Evolutionary conservation across 2,113 vertebrate genomes (phyloP), one percentile per base, ranked within the genome.

Genomic region (Piaya cayana): DNA sequence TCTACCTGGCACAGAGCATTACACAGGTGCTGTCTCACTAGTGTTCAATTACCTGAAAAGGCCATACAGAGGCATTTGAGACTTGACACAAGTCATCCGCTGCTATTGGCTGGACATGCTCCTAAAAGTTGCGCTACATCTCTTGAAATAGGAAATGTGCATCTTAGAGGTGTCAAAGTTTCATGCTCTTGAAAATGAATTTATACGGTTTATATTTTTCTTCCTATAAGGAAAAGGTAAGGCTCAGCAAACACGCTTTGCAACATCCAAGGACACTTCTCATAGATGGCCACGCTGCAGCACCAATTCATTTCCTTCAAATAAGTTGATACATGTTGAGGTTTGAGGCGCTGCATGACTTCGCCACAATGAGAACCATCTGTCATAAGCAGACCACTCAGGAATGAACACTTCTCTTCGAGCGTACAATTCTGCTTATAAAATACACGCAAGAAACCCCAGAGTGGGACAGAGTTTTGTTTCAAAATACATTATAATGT

Each of bases 331-430:
- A 56, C 60, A 53, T 81, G 65, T 75, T 93, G 95, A 92, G 95
- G 94, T 95, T 93, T 96, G 88, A 84, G 92, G 91, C 90, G 62
- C 76, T 67, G 79, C 81, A 70, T 3, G 29, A 60, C 78, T 92
- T 93, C 2, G 6, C 94, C 91, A 79, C 95, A 95, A 92, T 64
- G 72, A 95, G 69, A 95, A 95, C 88, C 95, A 95, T 83, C 92
- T 94, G 95, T 62, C 78, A 45, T 2, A 39, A 90, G 39, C 39
- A 92, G 34, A 37, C 59, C 81, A 49, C 47, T 95, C 58, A 65
- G 85, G 90, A 87, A 91, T 6, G 23, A 80, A 27, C 27, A 7
- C 27, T 90, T 27, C 59, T 93, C 72, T 37, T 42, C 78, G 65
- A 92, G 85, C 68, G 50, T 32, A 79, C 90, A 95, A 79, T 86